Conservation (phyloP, 2,113 vertebrate genomes). For the Montifringilla adamsi region DNA sequence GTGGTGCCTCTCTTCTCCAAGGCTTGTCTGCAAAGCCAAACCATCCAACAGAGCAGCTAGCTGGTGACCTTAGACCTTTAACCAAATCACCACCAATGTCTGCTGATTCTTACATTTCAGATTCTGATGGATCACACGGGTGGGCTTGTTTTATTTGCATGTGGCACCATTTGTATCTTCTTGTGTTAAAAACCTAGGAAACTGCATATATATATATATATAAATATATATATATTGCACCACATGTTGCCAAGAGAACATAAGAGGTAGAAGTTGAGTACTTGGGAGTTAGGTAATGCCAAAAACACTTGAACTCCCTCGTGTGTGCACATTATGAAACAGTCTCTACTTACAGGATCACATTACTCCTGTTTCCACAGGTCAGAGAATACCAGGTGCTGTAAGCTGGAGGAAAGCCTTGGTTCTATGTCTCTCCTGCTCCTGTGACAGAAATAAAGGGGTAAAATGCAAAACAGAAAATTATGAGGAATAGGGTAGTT, state of each 20-base stretch:
- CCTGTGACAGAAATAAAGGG: neutral
- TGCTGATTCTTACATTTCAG: neutral
- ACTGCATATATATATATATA: neutral
- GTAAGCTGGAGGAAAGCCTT: neutral
- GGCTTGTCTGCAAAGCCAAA: neutral
- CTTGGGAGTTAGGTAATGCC: slow-evolving; percentile 38
- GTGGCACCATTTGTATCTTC: slow-evolving; percentile 42
- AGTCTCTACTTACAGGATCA: neutral
- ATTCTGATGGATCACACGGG: neutral
- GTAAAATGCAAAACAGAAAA: neutral
- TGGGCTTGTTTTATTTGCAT: slow-evolving; percentile 34
- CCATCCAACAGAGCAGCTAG: neutral
- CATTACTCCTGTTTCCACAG: neutral
- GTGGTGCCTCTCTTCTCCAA: neutral
- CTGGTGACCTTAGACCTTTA: neutral
- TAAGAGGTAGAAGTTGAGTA: neutral
- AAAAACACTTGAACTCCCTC: slow-evolving; percentile 32
- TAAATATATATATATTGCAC: neutral
- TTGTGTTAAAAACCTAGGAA: slow-evolving; percentile 45
- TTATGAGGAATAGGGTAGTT: neutral
- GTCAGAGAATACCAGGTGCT: neutral
- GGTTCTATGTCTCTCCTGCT: neutral
- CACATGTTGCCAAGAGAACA: slow-evolving; percentile 1
- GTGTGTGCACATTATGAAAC: neutral
- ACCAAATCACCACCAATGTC: neutral